These are phyloP conservation scores for Papilio polytes DNA, from an alignment of 1,140 invertebrate species.

Conservation along the genomic window DNA sequence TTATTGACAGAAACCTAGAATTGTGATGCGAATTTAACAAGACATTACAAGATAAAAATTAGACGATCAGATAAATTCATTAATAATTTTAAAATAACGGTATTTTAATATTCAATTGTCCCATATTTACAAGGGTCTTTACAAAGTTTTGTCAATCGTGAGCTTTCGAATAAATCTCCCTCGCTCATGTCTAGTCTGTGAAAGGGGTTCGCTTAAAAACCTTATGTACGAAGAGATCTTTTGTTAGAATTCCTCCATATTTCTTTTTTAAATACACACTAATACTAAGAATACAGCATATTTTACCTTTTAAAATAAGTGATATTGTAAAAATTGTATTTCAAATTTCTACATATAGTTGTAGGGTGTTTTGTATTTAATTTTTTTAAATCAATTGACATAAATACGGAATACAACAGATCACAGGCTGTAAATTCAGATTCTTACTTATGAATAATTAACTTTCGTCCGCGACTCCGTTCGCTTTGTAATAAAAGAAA, in stretches of 20 bases:
- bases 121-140: background rate
- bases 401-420: too few species aligned
- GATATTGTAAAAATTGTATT: background rate
- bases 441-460: too few species aligned
- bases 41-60: background rate
- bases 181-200: background rate
- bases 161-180: constrained; percentile 5
- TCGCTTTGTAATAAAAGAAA: too few species aligned
- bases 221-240: constrained; percentile 4
- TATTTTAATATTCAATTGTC: background rate
- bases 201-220: constrained; percentile 14
- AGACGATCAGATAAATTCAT: background rate
- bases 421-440: too few species aligned
- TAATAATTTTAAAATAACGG: background rate
- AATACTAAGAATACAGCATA: background rate
- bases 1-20: background rate
- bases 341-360: background rate
- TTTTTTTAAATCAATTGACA: too few species aligned
- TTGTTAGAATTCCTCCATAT: background rate
- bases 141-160: constrained; percentile 7
- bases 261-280: background rate
- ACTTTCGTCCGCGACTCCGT: too few species aligned
- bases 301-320: background rate
- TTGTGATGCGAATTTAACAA: background rate
- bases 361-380: background rate